Evolutionary conservation across 2,797 vertebrate species (phyloP).

Genomic region (Leptodactylus fallax): DNA sequence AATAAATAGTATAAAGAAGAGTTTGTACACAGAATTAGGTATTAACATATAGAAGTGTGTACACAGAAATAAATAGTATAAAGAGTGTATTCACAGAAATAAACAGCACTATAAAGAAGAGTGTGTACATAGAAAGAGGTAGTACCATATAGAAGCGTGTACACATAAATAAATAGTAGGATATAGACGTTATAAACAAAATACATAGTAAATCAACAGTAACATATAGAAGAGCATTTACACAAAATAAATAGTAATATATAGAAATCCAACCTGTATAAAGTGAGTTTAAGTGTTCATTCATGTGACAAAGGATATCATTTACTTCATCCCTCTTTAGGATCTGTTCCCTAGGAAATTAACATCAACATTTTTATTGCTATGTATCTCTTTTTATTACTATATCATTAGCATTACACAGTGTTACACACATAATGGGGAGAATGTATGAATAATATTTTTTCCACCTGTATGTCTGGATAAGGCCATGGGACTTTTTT

Average conservation of each 20-base stretch:
- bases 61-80: background rate
- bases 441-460: too few species aligned
- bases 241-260: background rate
- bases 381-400: too few species aligned
- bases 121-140: background rate
- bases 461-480: too few species aligned
- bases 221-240: background rate
- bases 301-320: too few species aligned
- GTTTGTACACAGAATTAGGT: background rate
- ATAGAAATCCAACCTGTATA: background rate
- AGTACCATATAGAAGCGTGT: background rate
- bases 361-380: too few species aligned
- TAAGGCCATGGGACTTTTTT: too few species aligned
- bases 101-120: background rate
- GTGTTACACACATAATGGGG: too few species aligned
- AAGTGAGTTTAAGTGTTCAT: too few species aligned
- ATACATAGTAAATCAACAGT: background rate
- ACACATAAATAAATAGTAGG: background rate
- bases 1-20: background rate
- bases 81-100: background rate
- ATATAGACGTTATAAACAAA: too few species aligned
- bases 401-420: too few species aligned
- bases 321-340: too few species aligned
- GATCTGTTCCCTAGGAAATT: too few species aligned
- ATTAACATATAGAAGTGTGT: background rate